Evolutionary conservation across 2,888 invertebrate species (phyloP).

Genomic region (Eudemis profundana): DNA sequence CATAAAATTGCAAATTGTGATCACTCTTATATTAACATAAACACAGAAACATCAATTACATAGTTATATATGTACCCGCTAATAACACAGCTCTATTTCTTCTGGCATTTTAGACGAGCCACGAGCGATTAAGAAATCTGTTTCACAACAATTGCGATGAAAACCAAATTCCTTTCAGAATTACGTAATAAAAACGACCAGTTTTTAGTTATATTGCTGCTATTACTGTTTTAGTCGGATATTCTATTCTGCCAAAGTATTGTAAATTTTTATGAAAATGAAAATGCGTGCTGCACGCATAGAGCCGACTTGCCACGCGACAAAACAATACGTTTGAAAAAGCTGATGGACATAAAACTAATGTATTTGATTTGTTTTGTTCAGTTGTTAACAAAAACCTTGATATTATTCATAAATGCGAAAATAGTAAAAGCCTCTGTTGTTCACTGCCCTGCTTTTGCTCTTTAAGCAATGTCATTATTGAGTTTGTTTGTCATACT

Average conservation of each 20-base stretch:
- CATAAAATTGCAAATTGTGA: too few relatives aligned
- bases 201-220: constrained; percentile 8
- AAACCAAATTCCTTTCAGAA: constrained; percentile 21
- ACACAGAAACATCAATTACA: too few relatives aligned
- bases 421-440: neutral
- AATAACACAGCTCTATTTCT: neutral
- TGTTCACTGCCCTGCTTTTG: too few relatives aligned
- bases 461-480: too few relatives aligned
- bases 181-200: constrained; percentile 8
- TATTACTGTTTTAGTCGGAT: constrained; percentile 26
- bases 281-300: constrained; percentile 76
- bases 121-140: neutral
- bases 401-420: neutral
- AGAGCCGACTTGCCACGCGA: constrained; percentile 43
- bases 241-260: constrained; percentile 25
- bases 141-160: constrained; percentile 18
- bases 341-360: constrained; percentile 22
- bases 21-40: too few relatives aligned
- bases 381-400: neutral
- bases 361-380: neutral
- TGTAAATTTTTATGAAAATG: constrained; percentile 45
- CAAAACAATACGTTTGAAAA: constrained; percentile 38
- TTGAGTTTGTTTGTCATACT: too few relatives aligned
- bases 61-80: too few relatives aligned
- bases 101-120: neutral